Percentiles rank a stretch among this genome's conserved stretches.
phyloP scores from a whole-genome alignment of 2,888 invertebrate species.

The Metalampra italica region DNA sequence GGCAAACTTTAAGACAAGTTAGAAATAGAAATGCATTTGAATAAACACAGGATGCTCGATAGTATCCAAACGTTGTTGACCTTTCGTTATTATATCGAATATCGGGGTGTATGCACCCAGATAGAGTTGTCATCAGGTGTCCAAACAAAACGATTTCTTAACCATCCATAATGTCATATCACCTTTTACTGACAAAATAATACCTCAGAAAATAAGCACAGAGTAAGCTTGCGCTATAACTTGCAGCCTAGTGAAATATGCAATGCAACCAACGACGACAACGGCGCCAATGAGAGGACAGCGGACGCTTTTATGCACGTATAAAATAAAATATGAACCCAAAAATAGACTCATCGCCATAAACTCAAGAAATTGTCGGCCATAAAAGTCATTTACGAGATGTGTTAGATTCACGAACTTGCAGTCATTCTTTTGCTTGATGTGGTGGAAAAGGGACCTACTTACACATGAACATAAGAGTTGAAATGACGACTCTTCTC shows the following conservation, averaged over 20 bases:
- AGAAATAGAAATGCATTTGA: slow-evolving; percentile 72
- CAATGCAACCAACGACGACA: slow-evolving; percentile 14
- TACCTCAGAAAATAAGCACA: slow-evolving; percentile 3
- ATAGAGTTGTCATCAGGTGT: slow-evolving; percentile 67
- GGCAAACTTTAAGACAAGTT: slow-evolving; percentile 60
- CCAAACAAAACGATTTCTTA: slow-evolving; percentile 36
- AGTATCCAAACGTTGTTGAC: slow-evolving; percentile 68
- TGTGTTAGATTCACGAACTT: slow-evolving; percentile 39
- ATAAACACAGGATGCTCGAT: slow-evolving; percentile 68
- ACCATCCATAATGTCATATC: neutral
- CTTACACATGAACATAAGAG: slow-evolving; percentile 34
- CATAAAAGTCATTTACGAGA: slow-evolving; percentile 49
- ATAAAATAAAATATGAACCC: slow-evolving; percentile 36
- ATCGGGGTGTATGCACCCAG: slow-evolving; percentile 46
- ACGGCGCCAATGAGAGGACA: slow-evolving; percentile 20
- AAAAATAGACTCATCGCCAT: slow-evolving; percentile 44
- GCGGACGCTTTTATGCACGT: slow-evolving; percentile 22
- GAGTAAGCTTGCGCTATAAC: slow-evolving; percentile 13
- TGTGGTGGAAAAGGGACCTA: slow-evolving; percentile 38
- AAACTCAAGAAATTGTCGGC: slow-evolving; percentile 45
- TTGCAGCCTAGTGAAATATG: slow-evolving; percentile 12
- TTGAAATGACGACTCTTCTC: slow-evolving; percentile 31
- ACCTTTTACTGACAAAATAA: neutral
- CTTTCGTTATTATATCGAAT: slow-evolving; percentile 65
- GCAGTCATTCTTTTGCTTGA: slow-evolving; percentile 18